These are phyloP conservation scores for Cheirogaleus major DNA, from an alignment of 2,797 vertebrate species.

Conservation along the genomic window DNA sequence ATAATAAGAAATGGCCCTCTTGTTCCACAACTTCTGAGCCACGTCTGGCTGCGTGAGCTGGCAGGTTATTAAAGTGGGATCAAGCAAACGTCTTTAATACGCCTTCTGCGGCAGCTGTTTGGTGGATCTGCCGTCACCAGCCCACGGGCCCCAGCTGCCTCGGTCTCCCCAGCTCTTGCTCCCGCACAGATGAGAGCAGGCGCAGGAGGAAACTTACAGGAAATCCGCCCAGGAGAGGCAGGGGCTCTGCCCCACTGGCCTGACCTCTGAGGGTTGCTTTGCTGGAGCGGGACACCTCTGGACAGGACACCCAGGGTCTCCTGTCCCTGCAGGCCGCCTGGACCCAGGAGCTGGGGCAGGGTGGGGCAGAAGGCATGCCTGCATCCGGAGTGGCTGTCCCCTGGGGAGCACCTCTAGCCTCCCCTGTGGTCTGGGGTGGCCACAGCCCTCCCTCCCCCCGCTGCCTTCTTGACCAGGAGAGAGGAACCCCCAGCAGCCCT, in stretches of 20 bases:
- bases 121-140: neutral
- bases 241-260: neutral
- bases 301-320: neutral
- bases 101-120: neutral
- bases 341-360: fast-evolving
- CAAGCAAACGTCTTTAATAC: slow-evolving; percentile 38
- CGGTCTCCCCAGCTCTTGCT: neutral
- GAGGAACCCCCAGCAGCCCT: fast-evolving
- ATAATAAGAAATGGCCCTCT: slow-evolving; percentile 65
- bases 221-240: fast-evolving
- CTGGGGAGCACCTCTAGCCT: neutral
- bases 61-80: slow-evolving; percentile 73
- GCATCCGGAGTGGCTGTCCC: too few species aligned
- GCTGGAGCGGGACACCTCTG: fast-evolving
- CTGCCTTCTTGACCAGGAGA: neutral
- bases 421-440: neutral
- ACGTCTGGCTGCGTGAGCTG: neutral
- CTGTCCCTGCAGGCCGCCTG: neutral
- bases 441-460: neutral
- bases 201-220: neutral
- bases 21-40: slow-evolving; percentile 63
- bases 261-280: neutral
- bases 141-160: neutral
- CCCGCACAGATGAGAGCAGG: neutral
- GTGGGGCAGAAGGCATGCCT: neutral